These are phyloP conservation scores for Eupithecia subumbrata DNA, from an alignment of 2,888 invertebrate species.

Conservation along the genomic window DNA sequence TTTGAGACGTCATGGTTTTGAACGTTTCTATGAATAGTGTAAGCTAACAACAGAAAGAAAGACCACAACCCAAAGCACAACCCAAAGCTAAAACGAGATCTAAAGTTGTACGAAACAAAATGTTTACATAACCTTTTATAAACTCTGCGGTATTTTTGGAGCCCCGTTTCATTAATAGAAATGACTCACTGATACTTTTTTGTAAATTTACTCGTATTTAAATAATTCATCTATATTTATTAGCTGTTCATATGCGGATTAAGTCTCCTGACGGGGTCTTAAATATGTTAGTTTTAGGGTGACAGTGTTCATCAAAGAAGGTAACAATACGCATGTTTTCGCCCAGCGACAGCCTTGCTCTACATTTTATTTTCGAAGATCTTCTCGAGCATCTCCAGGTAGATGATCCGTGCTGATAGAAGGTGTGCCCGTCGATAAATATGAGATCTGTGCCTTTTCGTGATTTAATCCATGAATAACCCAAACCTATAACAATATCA, in stretches of 20 bases:
- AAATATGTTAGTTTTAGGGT: conserved; percentile 26
- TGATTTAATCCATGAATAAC: conserved; percentile 47
- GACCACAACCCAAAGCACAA: too few relatives aligned
- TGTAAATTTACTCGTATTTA: too few relatives aligned
- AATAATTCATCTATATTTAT: not conserved
- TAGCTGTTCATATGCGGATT: conserved; percentile 3
- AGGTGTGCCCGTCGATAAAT: conserved; percentile 53
- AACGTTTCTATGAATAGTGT: conserved; percentile 35
- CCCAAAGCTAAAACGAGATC: not conserved
- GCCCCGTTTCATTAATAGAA: not conserved
- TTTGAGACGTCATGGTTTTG: conserved; percentile 31
- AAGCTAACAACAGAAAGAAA: conserved; percentile 20
- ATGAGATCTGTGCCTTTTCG: conserved; percentile 30
- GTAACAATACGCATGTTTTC: conserved; percentile 32
- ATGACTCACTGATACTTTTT: not conserved
- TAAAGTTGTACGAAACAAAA: not conserved
- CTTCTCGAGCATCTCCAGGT: conserved; percentile 56
- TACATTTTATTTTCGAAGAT: conserved; percentile 44
- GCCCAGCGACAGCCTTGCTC: conserved; percentile 49
- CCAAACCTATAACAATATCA: conserved; percentile 33
- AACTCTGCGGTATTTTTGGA: not conserved
- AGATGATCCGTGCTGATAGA: conserved; percentile 31
- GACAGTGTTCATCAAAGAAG: conserved; percentile 40
- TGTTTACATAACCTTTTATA: not conserved
- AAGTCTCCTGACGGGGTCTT: not conserved